A percentile compares a stretch with the other conserved stretches of the same genome.
These are phyloP conservation scores for Iguana delicatissima DNA, from an alignment of 2,797 vertebrate species.

Conservation along the genomic window DNA sequence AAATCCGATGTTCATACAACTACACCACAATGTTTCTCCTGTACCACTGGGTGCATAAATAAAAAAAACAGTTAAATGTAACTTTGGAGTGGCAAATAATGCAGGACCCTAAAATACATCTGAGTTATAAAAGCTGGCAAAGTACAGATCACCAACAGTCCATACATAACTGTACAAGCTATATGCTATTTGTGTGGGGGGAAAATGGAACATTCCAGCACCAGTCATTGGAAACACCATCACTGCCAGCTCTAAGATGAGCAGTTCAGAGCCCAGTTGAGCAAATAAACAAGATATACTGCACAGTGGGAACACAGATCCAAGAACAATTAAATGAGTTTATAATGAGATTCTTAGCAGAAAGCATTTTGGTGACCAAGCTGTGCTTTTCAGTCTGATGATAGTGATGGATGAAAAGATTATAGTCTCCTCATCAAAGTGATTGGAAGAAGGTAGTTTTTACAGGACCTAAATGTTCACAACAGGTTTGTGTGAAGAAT, in stretches of 20 bases:
- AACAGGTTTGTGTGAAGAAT: slow-evolving; percentile 13
- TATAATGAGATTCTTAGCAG: slow-evolving; percentile 36
- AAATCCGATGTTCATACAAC: too few relatives aligned
- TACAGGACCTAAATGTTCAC: rapidly evolving
- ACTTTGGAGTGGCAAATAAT: background rate
- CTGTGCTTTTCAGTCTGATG: background rate
- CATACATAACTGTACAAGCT: background rate
- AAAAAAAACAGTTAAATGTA: background rate
- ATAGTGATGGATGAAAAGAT: slow-evolving; percentile 31
- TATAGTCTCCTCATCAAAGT: background rate
- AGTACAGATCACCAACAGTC: background rate
- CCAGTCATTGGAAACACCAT: background rate
- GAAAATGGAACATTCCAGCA: background rate
- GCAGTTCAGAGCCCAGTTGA: slow-evolving; percentile 14
- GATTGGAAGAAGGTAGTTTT: background rate
- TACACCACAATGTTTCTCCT: too few relatives aligned
- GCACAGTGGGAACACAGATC: slow-evolving; percentile 28
- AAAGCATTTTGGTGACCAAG: slow-evolving; percentile 23
- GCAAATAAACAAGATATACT: slow-evolving; percentile 29
- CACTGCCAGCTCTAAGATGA: background rate
- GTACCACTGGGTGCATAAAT: background rate
- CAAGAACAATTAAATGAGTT: slow-evolving; percentile 48
- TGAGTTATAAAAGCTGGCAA: background rate
- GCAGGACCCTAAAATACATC: background rate
- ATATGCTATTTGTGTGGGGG: background rate